phyloP scores from a whole-genome alignment of 2,113 vertebrate species.

The Pterocles orientalis region DNA sequence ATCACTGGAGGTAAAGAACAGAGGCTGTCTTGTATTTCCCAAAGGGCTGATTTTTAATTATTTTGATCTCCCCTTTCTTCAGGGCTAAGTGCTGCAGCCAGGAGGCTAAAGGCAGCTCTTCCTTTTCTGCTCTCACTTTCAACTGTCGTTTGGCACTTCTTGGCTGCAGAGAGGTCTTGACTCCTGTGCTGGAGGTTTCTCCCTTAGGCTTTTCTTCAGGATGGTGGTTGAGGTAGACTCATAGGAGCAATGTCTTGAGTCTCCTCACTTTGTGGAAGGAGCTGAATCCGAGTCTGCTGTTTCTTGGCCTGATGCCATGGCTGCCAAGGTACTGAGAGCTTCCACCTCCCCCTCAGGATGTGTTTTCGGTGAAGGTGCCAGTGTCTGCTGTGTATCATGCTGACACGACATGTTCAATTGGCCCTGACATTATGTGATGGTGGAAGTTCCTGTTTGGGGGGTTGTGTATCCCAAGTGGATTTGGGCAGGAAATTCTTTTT shows the following conservation, averaged over 20 bases:
- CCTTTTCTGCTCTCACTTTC: neutral
- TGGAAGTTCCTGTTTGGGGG: neutral
- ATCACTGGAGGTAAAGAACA: neutral
- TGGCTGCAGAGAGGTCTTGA: neutral
- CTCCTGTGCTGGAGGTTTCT: neutral
- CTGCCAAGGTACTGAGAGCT: neutral
- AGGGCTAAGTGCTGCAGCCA: neutral
- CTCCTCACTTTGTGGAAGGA: neutral
- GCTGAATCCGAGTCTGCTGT: neutral
- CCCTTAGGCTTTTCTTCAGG: neutral
- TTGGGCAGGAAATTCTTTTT: neutral
- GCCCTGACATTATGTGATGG: neutral
- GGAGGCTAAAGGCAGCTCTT: neutral
- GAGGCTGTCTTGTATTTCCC: neutral
- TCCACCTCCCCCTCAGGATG: neutral
- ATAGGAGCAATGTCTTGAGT: neutral
- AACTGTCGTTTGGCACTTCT: neutral
- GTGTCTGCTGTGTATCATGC: neutral
- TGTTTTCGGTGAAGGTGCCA: conserved; percentile 18
- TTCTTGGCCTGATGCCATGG: accelerated
- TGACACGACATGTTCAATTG: neutral
- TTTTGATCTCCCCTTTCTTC: neutral
- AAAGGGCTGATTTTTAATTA: neutral
- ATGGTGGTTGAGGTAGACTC: neutral
- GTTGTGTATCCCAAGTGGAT: neutral